Evolutionary conservation across 2,797 vertebrate species (phyloP).

Genomic region (Ctenosaura bakeri): DNA sequence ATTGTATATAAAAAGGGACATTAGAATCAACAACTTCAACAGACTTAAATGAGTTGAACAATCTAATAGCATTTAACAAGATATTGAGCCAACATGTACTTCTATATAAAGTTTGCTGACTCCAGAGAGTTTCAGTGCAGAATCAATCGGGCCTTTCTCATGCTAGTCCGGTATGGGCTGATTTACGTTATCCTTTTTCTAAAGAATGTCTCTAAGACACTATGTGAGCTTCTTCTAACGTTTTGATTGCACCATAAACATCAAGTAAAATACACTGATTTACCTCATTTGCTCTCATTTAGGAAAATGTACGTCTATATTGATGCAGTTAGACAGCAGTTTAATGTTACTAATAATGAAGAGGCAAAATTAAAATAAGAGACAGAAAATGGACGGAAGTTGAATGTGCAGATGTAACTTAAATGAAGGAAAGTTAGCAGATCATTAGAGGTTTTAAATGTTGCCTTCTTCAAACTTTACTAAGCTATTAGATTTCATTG

Average conservation of each 20-base stretch:
- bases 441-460: conserved; percentile 76
- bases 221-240: conserved; percentile 35
- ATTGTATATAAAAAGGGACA: conserved; percentile 14
- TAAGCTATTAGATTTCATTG: conserved; percentile 64
- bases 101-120: conserved; percentile 24
- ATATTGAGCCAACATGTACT: background rate
- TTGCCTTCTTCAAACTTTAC: conserved; percentile 62
- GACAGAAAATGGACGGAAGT: conserved; percentile 69
- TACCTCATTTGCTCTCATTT: conserved; percentile 66
- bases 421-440: conserved; percentile 70
- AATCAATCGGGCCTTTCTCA: background rate
- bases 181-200: conserved; percentile 52
- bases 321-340: conserved; percentile 54
- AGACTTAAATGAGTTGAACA: conserved; percentile 19
- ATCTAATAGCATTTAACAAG: conserved; percentile 32
- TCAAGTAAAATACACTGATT: conserved; percentile 59
- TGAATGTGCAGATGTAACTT: conserved; percentile 69
- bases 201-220: conserved; percentile 33
- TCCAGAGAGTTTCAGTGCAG: conserved; percentile 13
- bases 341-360: conserved; percentile 67
- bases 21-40: conserved; percentile 19
- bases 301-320: conserved; percentile 53
- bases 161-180: conserved; percentile 24
- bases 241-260: conserved; percentile 60
- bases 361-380: conserved; percentile 65